Conservation (phyloP, 2,888 invertebrate genomes). For the Eristalis tenax region DNA sequence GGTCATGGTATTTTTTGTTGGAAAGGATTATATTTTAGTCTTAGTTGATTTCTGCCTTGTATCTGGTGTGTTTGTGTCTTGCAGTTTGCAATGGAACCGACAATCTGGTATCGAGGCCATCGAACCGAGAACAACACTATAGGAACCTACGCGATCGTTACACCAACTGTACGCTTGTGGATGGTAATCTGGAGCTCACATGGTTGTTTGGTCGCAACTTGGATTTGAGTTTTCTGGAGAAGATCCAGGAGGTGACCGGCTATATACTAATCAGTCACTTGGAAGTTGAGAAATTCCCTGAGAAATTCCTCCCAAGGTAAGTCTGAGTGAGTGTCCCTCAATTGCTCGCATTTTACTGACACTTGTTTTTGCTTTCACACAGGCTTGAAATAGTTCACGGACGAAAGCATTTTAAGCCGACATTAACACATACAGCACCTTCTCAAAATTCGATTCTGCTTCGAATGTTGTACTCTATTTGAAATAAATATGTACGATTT, state of each 20-base stretch:
- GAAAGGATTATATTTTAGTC: too few species aligned
- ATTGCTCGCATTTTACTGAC: too few species aligned
- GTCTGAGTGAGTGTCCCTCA: conserved; percentile 39
- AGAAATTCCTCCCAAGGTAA: conserved; percentile 89
- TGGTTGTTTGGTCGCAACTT: conserved; percentile 93
- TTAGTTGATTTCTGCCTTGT: too few species aligned
- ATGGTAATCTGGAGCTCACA: conserved; percentile 98
- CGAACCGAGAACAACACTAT: conserved; percentile 95
- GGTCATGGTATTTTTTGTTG: too few species aligned
- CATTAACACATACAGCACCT: too few species aligned
- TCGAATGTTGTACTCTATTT: too few species aligned
- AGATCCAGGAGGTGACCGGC: conserved; percentile 97
- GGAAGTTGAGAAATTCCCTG: conserved; percentile 90
- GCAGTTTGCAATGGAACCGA: conserved; percentile 97
- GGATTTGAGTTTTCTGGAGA: conserved; percentile 94
- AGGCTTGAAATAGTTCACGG: too few species aligned
- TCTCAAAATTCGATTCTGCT: too few species aligned
- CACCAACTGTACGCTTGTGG: conserved; percentile 98
- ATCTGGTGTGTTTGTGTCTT: conserved; percentile 82
- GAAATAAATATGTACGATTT: too few species aligned
- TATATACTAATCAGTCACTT: conserved; percentile 97
- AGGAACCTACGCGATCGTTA: conserved; percentile 95
- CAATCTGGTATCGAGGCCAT: conserved; percentile 96
- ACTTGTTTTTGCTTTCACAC: too few species aligned
- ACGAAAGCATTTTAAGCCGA: too few species aligned